phyloP scores from a whole-genome alignment of 2,888 invertebrate species.

The Lycaena phlaeas region DNA sequence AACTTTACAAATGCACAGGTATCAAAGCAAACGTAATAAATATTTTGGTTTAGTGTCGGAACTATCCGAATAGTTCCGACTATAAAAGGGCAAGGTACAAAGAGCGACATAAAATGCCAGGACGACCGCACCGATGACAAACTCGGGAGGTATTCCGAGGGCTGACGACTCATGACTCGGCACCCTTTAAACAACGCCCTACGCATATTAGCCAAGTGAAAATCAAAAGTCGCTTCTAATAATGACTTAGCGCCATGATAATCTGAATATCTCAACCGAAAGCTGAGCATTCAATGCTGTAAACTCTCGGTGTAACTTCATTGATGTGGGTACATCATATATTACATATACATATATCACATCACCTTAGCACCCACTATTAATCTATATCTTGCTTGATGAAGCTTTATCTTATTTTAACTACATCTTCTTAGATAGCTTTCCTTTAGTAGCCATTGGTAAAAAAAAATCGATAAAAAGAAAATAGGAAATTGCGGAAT shows the following conservation, averaged over 20 bases:
- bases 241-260: constrained; percentile 66
- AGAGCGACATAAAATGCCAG: constrained; percentile 69
- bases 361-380: no score
- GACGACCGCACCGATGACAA: constrained; percentile 64
- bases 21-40: constrained; percentile 53
- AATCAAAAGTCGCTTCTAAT: constrained; percentile 71
- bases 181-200: constrained; percentile 58
- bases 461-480: no score
- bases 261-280: constrained; percentile 63
- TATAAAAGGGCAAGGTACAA: constrained; percentile 64
- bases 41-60: no score
- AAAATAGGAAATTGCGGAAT: no score
- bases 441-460: no score
- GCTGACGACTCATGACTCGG: constrained; percentile 50
- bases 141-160: constrained; percentile 63
- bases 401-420: no score
- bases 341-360: no score
- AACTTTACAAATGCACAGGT: constrained; percentile 12
- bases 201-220: constrained; percentile 67
- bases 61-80: constrained; percentile 61
- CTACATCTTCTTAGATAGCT: no score
- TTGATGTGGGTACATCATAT: no score
- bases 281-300: constrained; percentile 53
- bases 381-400: no score
- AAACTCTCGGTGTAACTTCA: constrained; percentile 41